Conservation (phyloP, 2,113 vertebrate genomes). For the Myiozetetes cayanensis region DNA sequence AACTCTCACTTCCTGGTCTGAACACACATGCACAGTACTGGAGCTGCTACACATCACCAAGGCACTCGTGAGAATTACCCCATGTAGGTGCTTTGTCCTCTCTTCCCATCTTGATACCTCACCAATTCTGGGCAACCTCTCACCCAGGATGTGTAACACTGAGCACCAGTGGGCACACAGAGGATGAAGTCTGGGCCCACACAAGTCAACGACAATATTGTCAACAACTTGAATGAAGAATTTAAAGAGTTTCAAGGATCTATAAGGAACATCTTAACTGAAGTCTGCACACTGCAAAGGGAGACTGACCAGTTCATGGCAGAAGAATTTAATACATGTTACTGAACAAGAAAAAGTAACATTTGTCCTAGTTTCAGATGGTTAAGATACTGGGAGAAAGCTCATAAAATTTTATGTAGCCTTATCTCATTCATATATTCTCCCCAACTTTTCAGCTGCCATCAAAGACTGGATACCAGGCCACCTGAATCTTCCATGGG, state of each 20-base stretch:
- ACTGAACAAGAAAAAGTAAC: background rate
- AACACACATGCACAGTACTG: background rate
- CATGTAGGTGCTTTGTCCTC: background rate
- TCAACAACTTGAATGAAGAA: background rate
- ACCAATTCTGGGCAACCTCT: background rate
- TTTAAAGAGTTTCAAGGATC: background rate
- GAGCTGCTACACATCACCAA: background rate
- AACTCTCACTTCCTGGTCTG: background rate
- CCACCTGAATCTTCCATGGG: background rate
- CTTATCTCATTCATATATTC: background rate
- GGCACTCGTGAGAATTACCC: background rate
- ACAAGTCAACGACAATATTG: background rate
- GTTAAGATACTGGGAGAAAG: background rate
- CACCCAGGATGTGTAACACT: rapidly evolving
- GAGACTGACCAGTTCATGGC: background rate
- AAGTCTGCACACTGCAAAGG: background rate
- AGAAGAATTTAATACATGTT: background rate
- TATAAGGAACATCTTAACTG: background rate
- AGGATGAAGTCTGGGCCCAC: background rate
- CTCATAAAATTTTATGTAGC: background rate
- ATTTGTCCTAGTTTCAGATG: background rate
- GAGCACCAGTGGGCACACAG: background rate
- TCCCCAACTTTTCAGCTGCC: background rate
- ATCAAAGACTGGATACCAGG: background rate
- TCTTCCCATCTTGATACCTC: rapidly evolving